phyloP scores from a whole-genome alignment of 2,888 invertebrate genomes.

The Camponotus fellah region DNA sequence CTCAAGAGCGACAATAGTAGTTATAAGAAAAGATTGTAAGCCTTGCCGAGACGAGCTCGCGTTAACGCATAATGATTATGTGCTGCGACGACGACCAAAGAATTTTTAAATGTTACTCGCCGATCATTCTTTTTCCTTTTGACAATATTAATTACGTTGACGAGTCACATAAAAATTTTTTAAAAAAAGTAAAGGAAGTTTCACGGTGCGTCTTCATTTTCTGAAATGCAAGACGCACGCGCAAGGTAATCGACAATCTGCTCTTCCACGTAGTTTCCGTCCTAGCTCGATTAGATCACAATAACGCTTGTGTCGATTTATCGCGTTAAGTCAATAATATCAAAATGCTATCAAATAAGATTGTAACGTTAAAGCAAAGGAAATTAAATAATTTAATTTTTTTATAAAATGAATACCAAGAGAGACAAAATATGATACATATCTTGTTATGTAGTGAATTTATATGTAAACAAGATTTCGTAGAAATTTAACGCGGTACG shows the following conservation, averaged over 20 bases:
- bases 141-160: not conserved
- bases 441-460: slow-evolving; percentile 6
- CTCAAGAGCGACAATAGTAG: not conserved
- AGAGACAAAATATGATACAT: not conserved
- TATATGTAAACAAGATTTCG: not conserved
- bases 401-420: not conserved
- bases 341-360: not conserved
- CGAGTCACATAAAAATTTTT: not conserved
- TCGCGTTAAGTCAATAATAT: slow-evolving; percentile 28
- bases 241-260: not conserved
- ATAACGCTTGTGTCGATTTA: slow-evolving; percentile 23
- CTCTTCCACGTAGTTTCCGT: slow-evolving; percentile 20
- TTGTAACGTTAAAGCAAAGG: not conserved
- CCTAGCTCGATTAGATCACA: not conserved
- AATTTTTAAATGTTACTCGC: not conserved
- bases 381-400: not conserved
- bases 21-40: not conserved
- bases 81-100: slow-evolving; percentile 3
- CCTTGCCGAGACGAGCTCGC: slow-evolving; percentile 14
- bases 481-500: slow-evolving; percentile 8
- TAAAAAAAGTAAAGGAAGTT: no score
- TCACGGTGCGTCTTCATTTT: not conserved
- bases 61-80: not conserved
- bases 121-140: not conserved
- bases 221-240: not conserved